phyloP scores from a whole-genome alignment of 2,797 vertebrate species.

The Sphaeramia orbicularis region DNA sequence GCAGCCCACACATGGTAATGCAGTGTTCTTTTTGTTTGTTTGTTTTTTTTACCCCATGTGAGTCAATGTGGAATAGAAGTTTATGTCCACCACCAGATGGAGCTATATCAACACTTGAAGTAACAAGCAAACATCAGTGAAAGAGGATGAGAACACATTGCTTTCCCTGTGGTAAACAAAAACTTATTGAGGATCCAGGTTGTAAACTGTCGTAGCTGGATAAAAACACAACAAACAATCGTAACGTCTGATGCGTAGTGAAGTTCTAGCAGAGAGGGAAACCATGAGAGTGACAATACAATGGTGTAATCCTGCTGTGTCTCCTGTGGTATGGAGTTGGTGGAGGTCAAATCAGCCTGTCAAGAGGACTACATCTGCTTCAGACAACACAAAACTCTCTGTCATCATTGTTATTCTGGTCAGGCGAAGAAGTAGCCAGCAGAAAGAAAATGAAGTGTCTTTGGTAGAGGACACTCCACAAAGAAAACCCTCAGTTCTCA shows the following conservation, averaged over 20 bases:
- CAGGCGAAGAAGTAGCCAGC: conserved; percentile 67
- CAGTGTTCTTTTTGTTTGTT: background rate
- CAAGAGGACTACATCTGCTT: conserved; percentile 46
- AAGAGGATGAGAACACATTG: conserved; percentile 7
- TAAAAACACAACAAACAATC: conserved; percentile 20
- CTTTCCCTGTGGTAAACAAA: conserved; percentile 26
- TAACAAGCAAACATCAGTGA: background rate
- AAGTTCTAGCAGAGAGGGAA: too few relatives aligned
- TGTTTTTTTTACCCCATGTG: background rate
- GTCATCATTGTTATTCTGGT: conserved; percentile 75
- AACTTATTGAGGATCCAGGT: conserved; percentile 1
- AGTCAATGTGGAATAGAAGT: background rate
- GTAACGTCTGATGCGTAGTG: conserved; percentile 6
- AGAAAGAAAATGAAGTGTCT: conserved; percentile 55
- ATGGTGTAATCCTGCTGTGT: conserved; percentile 25
- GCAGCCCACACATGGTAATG: background rate
- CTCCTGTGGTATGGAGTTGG: conserved; percentile 41
- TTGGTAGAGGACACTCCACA: conserved; percentile 56
- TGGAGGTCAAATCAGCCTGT: conserved; percentile 67
- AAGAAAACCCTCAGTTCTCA: conserved; percentile 17
- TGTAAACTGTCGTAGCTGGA: background rate
- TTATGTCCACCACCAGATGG: conserved; percentile 66
- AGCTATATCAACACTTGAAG: conserved; percentile 31
- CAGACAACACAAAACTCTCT: conserved; percentile 50
- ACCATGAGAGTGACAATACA: conserved; percentile 21